Percentiles rank a stretch among this genome's conserved stretches.
Conservation (phyloP, 2,888 invertebrate species). For the Oxystoma pomonae region DNA sequence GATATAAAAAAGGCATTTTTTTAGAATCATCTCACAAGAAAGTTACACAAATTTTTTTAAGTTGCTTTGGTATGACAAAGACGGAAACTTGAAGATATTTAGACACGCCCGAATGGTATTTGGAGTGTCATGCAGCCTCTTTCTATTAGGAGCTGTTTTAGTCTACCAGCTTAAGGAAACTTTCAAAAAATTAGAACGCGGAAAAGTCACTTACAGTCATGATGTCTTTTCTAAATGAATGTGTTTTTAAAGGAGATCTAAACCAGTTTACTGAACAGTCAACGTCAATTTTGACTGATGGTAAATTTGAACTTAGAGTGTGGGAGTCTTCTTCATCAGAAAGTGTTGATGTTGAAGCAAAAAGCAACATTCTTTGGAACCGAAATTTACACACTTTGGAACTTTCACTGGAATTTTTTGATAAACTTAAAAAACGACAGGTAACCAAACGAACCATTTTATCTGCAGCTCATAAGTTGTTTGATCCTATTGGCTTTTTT, state of each 20-base stretch:
- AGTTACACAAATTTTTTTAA: slow-evolving; percentile 31
- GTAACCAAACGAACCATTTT: slow-evolving; percentile 17
- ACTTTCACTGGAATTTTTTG: not conserved
- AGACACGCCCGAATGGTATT: slow-evolving; percentile 19
- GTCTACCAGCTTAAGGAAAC: slow-evolving; percentile 16
- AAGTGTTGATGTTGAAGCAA: not conserved
- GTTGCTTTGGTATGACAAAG: slow-evolving; percentile 30
- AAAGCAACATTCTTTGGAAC: slow-evolving; percentile 12
- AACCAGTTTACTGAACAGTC: slow-evolving; percentile 13
- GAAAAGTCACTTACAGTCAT: not conserved
- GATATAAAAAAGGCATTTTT: slow-evolving; percentile 37
- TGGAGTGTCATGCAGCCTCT: slow-evolving; percentile 19
- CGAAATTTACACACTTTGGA: slow-evolving; percentile 13
- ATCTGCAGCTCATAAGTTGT: slow-evolving; percentile 24
- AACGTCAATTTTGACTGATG: slow-evolving; percentile 8
- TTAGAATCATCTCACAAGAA: slow-evolving; percentile 29
- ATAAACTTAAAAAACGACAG: not conserved
- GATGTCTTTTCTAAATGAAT: slow-evolving; percentile 1
- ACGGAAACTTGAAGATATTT: slow-evolving; percentile 16
- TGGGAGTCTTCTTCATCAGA: slow-evolving; percentile 13
- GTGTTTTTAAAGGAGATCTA: slow-evolving; percentile 1
- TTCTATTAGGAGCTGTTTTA: slow-evolving; percentile 22
- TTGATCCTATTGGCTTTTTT: slow-evolving; percentile 29
- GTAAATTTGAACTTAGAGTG: slow-evolving; percentile 19
- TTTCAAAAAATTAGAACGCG: slow-evolving; percentile 4